Conservation (phyloP, 2,797 vertebrate genomes). For the Nasua narica region DNA sequence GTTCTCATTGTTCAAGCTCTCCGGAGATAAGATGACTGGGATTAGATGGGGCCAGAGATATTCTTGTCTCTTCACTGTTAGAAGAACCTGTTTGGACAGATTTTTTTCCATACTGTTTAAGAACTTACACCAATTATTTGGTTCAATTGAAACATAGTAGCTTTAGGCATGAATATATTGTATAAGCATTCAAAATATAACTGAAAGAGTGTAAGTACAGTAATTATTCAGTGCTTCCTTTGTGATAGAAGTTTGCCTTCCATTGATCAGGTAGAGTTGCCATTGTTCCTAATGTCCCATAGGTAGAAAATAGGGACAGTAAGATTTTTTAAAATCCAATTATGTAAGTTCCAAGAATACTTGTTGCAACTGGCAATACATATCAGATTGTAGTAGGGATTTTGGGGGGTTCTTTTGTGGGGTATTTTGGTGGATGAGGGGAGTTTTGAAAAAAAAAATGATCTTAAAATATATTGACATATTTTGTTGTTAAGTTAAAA, state of each 20-base stretch:
- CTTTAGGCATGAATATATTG: neutral
- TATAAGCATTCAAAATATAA: neutral
- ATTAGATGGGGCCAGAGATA: neutral
- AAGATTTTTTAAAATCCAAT: neutral
- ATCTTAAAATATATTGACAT: neutral
- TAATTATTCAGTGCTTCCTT: neutral
- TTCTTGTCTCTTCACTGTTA: neutral
- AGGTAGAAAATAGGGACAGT: neutral
- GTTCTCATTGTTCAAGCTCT: neutral
- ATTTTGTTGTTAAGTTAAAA: neutral
- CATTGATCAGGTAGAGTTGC: neutral
- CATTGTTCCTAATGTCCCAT: neutral
- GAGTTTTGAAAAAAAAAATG: neutral
- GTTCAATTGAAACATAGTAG: neutral
- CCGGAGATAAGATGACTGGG: neutral
- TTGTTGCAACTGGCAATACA: neutral
- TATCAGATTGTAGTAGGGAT: neutral
- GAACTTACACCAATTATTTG: neutral
- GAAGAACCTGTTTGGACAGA: neutral
- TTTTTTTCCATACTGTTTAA: neutral
- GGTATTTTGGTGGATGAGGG: neutral
- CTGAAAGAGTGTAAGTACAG: neutral
- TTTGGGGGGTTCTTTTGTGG: neutral
- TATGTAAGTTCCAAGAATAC: neutral
- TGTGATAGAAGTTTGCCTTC: neutral